Conservation (phyloP, 2,888 invertebrate species). For the Tachina lurida region DNA sequence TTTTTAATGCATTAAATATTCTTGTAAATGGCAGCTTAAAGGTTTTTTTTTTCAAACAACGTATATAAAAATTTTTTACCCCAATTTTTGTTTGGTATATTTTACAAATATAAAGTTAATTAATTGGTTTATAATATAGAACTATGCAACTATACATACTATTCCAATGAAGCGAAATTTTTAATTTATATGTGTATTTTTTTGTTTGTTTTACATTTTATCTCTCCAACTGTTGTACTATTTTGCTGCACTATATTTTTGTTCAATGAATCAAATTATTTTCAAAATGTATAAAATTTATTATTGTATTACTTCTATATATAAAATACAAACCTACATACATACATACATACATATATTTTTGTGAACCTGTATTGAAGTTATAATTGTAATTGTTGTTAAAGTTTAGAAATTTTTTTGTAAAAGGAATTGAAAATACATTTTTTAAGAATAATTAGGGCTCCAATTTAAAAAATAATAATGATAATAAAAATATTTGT, state of each 20-base stretch:
- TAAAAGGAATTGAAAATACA: slow-evolving; percentile 58
- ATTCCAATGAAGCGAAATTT: slow-evolving; percentile 51
- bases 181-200: slow-evolving; percentile 58
- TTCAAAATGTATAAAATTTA: slow-evolving; percentile 64
- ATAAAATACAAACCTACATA: slow-evolving; percentile 40
- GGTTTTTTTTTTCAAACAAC: slow-evolving; percentile 48
- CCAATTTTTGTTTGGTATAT: slow-evolving; percentile 52
- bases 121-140: slow-evolving; percentile 61
- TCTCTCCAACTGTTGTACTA: not conserved
- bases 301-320: slow-evolving; percentile 46
- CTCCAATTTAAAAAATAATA: slow-evolving; percentile 38
- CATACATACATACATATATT: slow-evolving; percentile 23
- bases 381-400: slow-evolving; percentile 66
- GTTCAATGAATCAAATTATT: slow-evolving; percentile 20
- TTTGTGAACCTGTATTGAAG: slow-evolving; percentile 64
- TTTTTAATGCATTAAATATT: slow-evolving; percentile 11
- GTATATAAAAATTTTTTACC: slow-evolving; percentile 42
- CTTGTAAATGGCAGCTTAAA: slow-evolving; percentile 46
- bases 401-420: slow-evolving; percentile 65
- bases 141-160: slow-evolving; percentile 21
- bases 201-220: slow-evolving; percentile 19
- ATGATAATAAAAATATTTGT: slow-evolving; percentile 65
- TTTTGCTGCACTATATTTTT: slow-evolving; percentile 13
- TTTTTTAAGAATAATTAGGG: slow-evolving; percentile 58
- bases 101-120: slow-evolving; percentile 49